Conservation (phyloP, 2,113 vertebrate species). For the Urocitellus parryii region DNA sequence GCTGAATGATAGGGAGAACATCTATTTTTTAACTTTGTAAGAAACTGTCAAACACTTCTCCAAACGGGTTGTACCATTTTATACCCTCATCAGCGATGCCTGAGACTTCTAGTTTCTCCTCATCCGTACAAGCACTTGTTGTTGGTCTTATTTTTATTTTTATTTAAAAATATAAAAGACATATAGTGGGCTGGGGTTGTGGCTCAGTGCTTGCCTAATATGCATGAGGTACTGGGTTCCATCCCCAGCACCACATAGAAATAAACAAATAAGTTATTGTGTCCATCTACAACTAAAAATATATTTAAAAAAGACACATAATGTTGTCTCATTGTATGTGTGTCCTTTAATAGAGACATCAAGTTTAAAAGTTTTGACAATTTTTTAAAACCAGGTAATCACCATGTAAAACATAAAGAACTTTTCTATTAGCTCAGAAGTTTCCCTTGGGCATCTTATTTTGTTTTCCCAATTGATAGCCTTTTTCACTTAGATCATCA, state of each 20-base stretch:
- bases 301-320: neutral
- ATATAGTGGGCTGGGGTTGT: neutral
- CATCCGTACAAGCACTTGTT: neutral
- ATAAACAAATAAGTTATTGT: too few relatives aligned
- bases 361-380: neutral
- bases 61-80: neutral
- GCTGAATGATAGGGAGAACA: neutral
- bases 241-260: too few relatives aligned
- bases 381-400: conserved; percentile 21
- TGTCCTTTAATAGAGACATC: neutral
- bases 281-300: neutral
- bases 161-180: neutral
- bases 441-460: neutral
- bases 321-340: neutral
- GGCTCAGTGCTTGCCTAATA: too few relatives aligned
- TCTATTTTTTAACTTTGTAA: conserved; percentile 29
- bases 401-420: neutral
- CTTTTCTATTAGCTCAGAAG: conserved; percentile 14
- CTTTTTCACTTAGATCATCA: conserved; percentile 20
- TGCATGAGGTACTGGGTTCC: too few relatives aligned
- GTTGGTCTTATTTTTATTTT: neutral
- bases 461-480: neutral
- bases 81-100: neutral
- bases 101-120: neutral
- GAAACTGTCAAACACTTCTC: neutral